Evolutionary conservation across 2,113 vertebrate genomes (phyloP).

Genomic region (Pelusios castaneus): DNA sequence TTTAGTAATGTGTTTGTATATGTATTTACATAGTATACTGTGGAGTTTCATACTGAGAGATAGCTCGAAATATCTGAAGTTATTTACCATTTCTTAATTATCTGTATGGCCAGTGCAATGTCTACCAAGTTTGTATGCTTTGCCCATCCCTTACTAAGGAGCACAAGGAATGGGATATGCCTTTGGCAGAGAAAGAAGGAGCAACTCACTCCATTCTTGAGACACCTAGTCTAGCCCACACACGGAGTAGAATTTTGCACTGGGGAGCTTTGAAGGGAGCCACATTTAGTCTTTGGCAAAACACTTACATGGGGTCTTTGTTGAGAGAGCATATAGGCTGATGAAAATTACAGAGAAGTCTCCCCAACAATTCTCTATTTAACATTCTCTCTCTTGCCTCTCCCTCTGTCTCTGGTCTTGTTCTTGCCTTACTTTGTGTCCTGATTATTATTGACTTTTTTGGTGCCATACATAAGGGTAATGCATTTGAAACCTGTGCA

Average conservation of each 20-base stretch:
- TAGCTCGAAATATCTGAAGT: not conserved
- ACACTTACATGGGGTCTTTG: not conserved
- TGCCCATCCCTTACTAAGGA: not conserved
- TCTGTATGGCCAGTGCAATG: not conserved
- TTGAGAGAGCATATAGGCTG: not conserved
- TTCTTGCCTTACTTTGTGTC: not conserved
- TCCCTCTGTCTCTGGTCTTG: not conserved
- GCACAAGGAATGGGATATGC: not conserved
- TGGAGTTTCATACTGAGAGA: not conserved
- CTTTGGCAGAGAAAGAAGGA: not conserved
- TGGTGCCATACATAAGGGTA: not conserved
- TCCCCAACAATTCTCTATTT: not conserved
- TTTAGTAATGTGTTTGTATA: not conserved
- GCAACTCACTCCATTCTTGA: not conserved
- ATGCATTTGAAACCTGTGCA: not conserved
- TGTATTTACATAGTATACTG: not conserved
- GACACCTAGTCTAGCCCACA: not conserved
- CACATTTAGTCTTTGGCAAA: not conserved
- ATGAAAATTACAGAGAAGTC: conserved; percentile 3
- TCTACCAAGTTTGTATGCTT: too few relatives aligned
- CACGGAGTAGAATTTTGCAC: not conserved
- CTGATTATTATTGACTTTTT: conserved; percentile 22
- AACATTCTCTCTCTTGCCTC: not conserved
- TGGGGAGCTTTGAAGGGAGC: not conserved
- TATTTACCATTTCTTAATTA: not conserved